phyloP scores from a whole-genome alignment of 1,140 invertebrate species.

The Neelides sp. region DNA sequence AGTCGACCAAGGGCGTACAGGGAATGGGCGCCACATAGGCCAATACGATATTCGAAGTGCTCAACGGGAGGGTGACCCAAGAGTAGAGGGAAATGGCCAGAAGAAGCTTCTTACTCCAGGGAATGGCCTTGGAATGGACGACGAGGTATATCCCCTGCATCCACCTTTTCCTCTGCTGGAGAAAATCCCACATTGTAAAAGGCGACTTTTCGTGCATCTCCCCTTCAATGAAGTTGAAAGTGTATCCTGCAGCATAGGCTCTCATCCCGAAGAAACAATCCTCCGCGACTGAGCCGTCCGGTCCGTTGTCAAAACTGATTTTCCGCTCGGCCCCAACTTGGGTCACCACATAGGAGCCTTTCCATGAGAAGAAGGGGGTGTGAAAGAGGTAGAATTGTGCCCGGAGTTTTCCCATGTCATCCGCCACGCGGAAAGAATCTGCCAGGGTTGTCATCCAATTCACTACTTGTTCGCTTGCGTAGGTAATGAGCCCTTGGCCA shows the following conservation, averaged over 20 bases:
- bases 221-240: constrained; percentile 86
- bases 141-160: constrained; percentile 89
- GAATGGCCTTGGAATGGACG: constrained; percentile 77
- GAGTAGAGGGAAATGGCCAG: constrained; percentile 82
- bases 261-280: constrained; percentile 95
- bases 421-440: constrained; percentile 89
- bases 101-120: constrained; percentile 65
- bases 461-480: constrained; percentile 89
- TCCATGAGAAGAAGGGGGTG: constrained; percentile 93
- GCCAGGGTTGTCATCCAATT: constrained; percentile 95
- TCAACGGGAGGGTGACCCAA: constrained; percentile 87
- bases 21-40: constrained; percentile 74
- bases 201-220: constrained; percentile 98
- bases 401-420: constrained; percentile 91
- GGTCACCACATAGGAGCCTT: constrained; percentile 88
- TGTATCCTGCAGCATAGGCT: constrained; percentile 68
- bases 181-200: constrained; percentile 85
- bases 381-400: constrained; percentile 87
- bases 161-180: constrained; percentile 93
- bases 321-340: constrained; percentile 75
- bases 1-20: constrained; percentile 65
- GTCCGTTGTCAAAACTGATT: constrained; percentile 88
- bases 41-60: constrained; percentile 74
- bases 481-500: constrained; percentile 95
- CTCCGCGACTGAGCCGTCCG: constrained; percentile 92